These are phyloP conservation scores for Nymphicus hollandicus DNA, from an alignment of 2,113 vertebrate species.

Conservation along the genomic window DNA sequence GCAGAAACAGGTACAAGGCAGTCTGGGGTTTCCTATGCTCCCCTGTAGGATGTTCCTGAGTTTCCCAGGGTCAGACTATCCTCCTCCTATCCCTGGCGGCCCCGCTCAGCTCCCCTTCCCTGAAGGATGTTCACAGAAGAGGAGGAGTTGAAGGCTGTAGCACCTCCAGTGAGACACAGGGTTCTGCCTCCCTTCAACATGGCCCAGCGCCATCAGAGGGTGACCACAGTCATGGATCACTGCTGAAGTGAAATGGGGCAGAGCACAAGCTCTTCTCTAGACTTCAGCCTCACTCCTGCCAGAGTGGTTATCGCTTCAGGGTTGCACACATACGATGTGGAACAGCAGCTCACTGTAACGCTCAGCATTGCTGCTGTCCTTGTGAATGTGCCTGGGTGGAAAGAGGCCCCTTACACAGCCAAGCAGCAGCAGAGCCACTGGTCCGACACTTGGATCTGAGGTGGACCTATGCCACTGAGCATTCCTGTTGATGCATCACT, in stretches of 20 bases:
- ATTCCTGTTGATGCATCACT: background rate
- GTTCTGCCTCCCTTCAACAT: background rate
- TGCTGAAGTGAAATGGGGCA: background rate
- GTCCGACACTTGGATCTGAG: accelerated
- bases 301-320: background rate
- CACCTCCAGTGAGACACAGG: background rate
- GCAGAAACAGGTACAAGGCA: background rate
- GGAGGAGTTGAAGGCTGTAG: background rate
- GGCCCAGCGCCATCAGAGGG: accelerated
- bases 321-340: accelerated
- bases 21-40: background rate
- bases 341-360: accelerated
- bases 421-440: background rate
- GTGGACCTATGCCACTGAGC: accelerated
- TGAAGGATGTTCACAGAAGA: accelerated
- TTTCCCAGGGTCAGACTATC: background rate
- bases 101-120: background rate
- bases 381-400: background rate
- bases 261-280: background rate
- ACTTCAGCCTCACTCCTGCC: background rate
- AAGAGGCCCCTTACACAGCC: background rate
- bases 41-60: background rate
- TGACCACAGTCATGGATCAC: accelerated
- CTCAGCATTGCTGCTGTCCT: background rate
- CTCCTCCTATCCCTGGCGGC: background rate